Evolutionary conservation across 2,113 vertebrate species (phyloP), one percentile per base, ranked within the genome.

Genomic region (Rafetus swinhoei): DNA sequence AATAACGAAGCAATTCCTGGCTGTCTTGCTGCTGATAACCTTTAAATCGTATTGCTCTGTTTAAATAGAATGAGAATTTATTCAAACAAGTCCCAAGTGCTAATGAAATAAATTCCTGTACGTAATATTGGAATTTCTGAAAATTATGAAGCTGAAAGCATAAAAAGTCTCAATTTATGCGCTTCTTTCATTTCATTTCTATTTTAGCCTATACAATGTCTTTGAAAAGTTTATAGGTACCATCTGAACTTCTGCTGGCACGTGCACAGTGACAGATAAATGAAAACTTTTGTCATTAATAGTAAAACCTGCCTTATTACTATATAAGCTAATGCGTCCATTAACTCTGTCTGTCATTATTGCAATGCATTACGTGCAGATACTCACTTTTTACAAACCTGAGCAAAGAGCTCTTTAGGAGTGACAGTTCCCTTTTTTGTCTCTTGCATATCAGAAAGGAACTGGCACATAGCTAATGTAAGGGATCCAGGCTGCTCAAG

Each of bases 1-100:
- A 98, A 88, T 99, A 99, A 60, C 99, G 99, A 88, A 99, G 98
- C 57, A 99, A 97, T 95, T 99, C 99, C 96, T 99, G 99, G 95
- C 99, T 99, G 94, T 99, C 99, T 91, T 99, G 99, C 97, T 99
- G 99, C 96, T 99, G 99, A 90, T 99, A 99, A n/a, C 99, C 99
- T 98, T 99, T 99, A 96, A 99, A 99, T 52, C 99, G 98, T 94
- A 98, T 96, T 85, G 99, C 99, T 97, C 99, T 99, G 94, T 57
- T 87, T 95, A 50, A 84, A 77, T 9, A 5, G 89, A 77, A 79
- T 27, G 53, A 35, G 53, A 90, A 56, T 86, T n/a, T 24, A 32
- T 24, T 21, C 7, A 14, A 82, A 15, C 55, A 74, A 93, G 5
- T 24, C 39, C 91, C 72, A 76, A 80, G 24, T 29, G 72, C 1